phyloP scores from a whole-genome alignment of 2,797 vertebrate species.

The Bradypus variegatus region DNA sequence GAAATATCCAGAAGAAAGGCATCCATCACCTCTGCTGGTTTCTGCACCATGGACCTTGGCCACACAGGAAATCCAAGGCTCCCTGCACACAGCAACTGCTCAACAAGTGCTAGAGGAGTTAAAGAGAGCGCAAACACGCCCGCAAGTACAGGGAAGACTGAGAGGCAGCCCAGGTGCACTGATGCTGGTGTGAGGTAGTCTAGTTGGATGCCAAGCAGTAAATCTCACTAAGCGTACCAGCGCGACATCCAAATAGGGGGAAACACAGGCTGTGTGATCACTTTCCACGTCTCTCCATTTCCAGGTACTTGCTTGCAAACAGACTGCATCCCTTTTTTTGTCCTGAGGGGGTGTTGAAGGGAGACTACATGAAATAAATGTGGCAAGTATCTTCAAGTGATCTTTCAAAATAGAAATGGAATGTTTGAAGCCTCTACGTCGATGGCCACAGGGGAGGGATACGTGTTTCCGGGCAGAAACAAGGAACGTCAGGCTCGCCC shows the following conservation, averaged over 20 bases:
- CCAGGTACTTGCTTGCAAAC: neutral
- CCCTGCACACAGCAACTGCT: neutral
- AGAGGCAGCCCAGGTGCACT: neutral
- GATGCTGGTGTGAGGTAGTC: neutral
- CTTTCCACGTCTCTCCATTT: neutral
- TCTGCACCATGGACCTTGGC: neutral
- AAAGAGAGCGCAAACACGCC: rapidly evolving
- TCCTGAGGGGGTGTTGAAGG: neutral
- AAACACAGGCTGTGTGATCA: neutral
- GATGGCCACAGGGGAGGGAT: neutral
- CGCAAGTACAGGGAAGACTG: neutral
- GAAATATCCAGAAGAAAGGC: neutral
- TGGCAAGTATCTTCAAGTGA: neutral
- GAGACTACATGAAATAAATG: slow-evolving; percentile 7
- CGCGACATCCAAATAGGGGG: too few species aligned
- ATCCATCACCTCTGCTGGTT: neutral
- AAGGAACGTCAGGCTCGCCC: neutral
- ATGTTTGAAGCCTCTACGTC: neutral
- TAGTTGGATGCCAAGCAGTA: neutral
- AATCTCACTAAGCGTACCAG: neutral
- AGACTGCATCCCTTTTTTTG: neutral
- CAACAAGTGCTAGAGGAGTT: neutral
- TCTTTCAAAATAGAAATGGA: neutral
- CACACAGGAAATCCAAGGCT: neutral
- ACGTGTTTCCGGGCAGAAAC: neutral